Evolutionary conservation across 2,888 invertebrate species (phyloP).

Genomic region (Spodoptera picta): DNA sequence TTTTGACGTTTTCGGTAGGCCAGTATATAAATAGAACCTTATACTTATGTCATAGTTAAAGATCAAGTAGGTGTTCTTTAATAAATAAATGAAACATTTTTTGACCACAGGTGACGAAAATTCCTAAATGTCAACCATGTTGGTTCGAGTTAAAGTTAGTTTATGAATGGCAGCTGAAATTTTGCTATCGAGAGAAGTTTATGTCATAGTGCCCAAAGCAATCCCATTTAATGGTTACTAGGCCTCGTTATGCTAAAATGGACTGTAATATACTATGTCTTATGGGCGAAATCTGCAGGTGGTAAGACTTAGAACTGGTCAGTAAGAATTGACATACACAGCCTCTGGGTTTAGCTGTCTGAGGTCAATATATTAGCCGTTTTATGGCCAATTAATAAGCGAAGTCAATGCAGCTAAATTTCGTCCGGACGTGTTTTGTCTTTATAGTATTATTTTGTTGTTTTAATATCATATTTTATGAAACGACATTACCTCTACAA

Average conservation of each 20-base stretch:
- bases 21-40: too few species aligned
- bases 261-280: constrained; percentile 21
- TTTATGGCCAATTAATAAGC: not conserved
- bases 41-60: too few species aligned
- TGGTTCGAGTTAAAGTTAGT: not conserved
- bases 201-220: constrained; percentile 30
- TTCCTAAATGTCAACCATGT: too few species aligned
- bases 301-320: constrained; percentile 18
- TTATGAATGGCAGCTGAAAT: constrained; percentile 18
- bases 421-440: too few species aligned
- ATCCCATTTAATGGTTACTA: constrained; percentile 25
- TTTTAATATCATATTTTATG: not conserved
- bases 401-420: not conserved
- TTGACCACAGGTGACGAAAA: too few species aligned
- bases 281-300: constrained; percentile 28
- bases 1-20: too few species aligned
- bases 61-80: too few species aligned
- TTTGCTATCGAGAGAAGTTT: constrained; percentile 13
- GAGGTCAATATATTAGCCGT: constrained; percentile 9
- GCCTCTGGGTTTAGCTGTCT: constrained; percentile 17
- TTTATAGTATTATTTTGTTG: too few species aligned
- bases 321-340: constrained; percentile 16
- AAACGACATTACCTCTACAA: too few species aligned
- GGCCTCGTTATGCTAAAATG: constrained; percentile 15
- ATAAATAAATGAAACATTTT: too few species aligned